Evolutionary conservation across 2,888 invertebrate genomes (phyloP), one percentile per base, ranked within the genome.

Genomic region (Nysson spinosus): DNA sequence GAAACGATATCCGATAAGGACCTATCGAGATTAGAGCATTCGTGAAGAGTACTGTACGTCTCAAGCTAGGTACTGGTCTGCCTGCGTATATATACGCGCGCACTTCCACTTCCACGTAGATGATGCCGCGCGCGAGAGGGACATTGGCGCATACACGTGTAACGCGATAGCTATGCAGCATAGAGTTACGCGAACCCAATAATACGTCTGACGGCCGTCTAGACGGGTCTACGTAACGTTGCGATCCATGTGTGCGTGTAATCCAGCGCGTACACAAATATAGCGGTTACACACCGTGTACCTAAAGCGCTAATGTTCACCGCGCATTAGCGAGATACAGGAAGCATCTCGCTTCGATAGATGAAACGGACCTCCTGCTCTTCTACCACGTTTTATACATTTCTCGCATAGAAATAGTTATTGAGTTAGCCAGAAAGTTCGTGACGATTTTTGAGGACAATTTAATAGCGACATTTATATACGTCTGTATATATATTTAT

Each of bases 191-290:
- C 81, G 81, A 81, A 79, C 81, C 82, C 83, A 81, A 82, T 83
- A 82, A 82, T 83, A 83, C 83, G 83, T 83, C 83, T 83, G 83
- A 83, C 83, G 81, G 81, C 83, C 72, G 83, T 83, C 83, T 83
- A 83, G 83, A 83, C 83, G 80, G 81, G 76, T 60, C 66, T 58
- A 69, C 72, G 63, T n/a, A 72, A 67, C 67, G 40, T 40, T 51
- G 40, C 49, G 70, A 61, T 67, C 51, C 50, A 44, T 43, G 57
- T 55, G 67, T 46, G 52, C 47, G 62, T 75, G 65, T 76, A 72
- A 72, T 71, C 68, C 60, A 52, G 54, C 69, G 46, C 54, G 64
- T 39, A 55, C 61, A 47, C 61, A 50, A 39, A 51, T 39, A 34
- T 55, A 58, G 24, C 40, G 43, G 11, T 35, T 28, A 28, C 44